A percentile compares a stretch with the other conserved stretches of the same genome.
Evolutionary conservation across 2,888 invertebrate species (phyloP).

Genomic region (Lottia scabra): DNA sequence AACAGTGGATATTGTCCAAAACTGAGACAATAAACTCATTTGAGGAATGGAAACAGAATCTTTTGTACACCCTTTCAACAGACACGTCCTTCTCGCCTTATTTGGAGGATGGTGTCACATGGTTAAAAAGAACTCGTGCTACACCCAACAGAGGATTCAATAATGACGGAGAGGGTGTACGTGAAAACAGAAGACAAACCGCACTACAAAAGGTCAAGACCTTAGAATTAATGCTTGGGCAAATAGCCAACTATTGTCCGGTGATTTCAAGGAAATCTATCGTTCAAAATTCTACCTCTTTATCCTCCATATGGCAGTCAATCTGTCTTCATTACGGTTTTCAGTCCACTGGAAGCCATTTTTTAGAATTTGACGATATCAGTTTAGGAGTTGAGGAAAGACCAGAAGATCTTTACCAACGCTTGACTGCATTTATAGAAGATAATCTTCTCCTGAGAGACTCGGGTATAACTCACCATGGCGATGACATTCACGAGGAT

Average conservation of each 20-base stretch:
- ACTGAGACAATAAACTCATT: slow-evolving; percentile 24
- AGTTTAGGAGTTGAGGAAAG: slow-evolving; percentile 33
- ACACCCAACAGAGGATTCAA: slow-evolving; percentile 13
- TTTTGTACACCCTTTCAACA: slow-evolving; percentile 22
- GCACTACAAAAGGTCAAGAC: slow-evolving; percentile 14
- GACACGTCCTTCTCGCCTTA: slow-evolving; percentile 23
- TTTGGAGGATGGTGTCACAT: slow-evolving; percentile 15
- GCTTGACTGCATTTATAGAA: slow-evolving; percentile 31
- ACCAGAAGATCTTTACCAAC: slow-evolving; percentile 38
- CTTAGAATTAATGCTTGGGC: not conserved
- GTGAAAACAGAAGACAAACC: not conserved
- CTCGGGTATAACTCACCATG: slow-evolving; percentile 30
- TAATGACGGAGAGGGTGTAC: slow-evolving; percentile 7
- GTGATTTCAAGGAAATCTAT: not conserved
- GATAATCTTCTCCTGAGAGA: slow-evolving; percentile 30
- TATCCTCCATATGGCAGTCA: not conserved
- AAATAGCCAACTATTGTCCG: not conserved
- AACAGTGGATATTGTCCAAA: slow-evolving; percentile 26
- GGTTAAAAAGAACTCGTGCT: slow-evolving; percentile 18
- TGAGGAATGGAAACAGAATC: slow-evolving; percentile 26
- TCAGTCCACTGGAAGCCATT: slow-evolving; percentile 29
- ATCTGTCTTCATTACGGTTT: slow-evolving; percentile 34
- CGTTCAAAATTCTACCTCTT: not conserved
- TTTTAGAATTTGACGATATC: slow-evolving; percentile 35
- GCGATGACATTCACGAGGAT: slow-evolving; percentile 22